Evolutionary conservation across 2,888 invertebrate genomes (phyloP).

Genomic region (Troides oblongomaculatus): DNA sequence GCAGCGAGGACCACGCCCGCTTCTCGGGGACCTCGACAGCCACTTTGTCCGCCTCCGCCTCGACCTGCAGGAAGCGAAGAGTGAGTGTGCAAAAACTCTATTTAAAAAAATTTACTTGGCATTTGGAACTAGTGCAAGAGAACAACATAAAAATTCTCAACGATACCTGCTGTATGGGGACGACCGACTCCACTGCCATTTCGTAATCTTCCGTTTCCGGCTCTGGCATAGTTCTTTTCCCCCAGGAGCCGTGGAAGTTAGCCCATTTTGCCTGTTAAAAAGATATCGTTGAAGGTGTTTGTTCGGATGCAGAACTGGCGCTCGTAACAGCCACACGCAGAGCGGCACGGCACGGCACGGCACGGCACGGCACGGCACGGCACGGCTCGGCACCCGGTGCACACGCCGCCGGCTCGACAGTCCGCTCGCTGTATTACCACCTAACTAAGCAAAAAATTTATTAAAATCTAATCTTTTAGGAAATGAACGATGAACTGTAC

Average conservation of each 20-base stretch:
- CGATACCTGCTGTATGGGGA: constrained; percentile 57
- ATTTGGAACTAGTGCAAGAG: neutral
- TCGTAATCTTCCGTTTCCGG: constrained; percentile 71
- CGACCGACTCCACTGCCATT: constrained; percentile 55
- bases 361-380: too few relatives aligned
- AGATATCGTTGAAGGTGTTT: too few relatives aligned
- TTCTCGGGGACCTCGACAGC: constrained; percentile 72
- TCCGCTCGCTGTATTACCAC: too few relatives aligned
- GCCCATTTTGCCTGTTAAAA: constrained; percentile 82
- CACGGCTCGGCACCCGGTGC: too few relatives aligned
- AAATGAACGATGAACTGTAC: neutral
- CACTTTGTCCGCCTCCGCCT: constrained; percentile 20
- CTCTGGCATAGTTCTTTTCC: constrained; percentile 77
- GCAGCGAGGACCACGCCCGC: constrained; percentile 84
- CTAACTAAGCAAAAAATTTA: too few relatives aligned
- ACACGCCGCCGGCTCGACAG: too few relatives aligned
- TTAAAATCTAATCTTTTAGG: neutral
- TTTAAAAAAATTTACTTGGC: neutral
- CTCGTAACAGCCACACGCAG: too few relatives aligned
- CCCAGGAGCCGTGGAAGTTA: constrained; percentile 85
- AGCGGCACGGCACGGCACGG: too few relatives aligned
- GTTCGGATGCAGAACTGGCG: too few relatives aligned
- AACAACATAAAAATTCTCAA: neutral
- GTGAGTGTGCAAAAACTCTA: neutral
- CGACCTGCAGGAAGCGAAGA: neutral